Percentiles rank a stretch among this genome's conserved stretches.
phyloP scores from a whole-genome alignment of 37 sponge, comb jelly and placozoan genomes.

The Chondrilla cf. caribensis region DNA sequence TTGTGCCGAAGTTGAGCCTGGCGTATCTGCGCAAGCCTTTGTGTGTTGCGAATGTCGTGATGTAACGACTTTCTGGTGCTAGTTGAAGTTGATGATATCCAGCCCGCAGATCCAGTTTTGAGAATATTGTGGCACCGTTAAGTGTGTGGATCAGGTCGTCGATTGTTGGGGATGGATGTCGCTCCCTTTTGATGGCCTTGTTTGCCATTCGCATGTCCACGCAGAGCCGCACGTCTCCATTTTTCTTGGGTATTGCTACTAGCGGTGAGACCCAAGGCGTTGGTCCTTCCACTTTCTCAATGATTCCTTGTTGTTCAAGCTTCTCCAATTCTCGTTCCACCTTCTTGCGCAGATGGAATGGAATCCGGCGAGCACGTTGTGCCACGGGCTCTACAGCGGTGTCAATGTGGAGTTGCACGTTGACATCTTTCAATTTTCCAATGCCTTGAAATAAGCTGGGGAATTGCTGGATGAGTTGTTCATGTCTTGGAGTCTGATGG shows the following conservation, averaged over 20 bases:
- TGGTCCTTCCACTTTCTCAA: slow-evolving; percentile 44
- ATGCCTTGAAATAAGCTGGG: slow-evolving; percentile 41
- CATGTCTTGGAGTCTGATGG: background rate
- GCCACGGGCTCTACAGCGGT: slow-evolving; percentile 24
- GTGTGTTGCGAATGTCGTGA: slow-evolving; percentile 53
- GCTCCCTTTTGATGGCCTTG: slow-evolving; percentile 50
- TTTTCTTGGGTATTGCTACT: slow-evolving; percentile 47
- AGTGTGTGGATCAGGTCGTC: slow-evolving; percentile 37
- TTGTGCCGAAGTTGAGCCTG: slow-evolving; percentile 42
- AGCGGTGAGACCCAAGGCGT: slow-evolving; percentile 58
- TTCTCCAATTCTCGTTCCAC: slow-evolving; percentile 41
- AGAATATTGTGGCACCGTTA: slow-evolving; percentile 35
- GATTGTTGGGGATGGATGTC: slow-evolving; percentile 49
- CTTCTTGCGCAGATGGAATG: slow-evolving; percentile 45
- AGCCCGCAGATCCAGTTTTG: slow-evolving; percentile 38
- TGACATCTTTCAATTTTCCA: slow-evolving; percentile 27
- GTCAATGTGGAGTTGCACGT: slow-evolving; percentile 49
- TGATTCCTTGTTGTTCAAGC: slow-evolving; percentile 33
- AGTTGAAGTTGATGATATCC: slow-evolving; percentile 46
- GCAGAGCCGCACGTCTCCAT: slow-evolving; percentile 33
- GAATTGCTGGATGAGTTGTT: background rate
- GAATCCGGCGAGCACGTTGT: slow-evolving; percentile 40
- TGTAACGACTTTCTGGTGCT: slow-evolving; percentile 32
- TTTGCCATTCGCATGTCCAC: slow-evolving; percentile 57
- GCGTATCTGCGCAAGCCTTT: slow-evolving; percentile 37